Evolutionary conservation across 2,888 invertebrate genomes (phyloP).

Genomic region (Diarsia brunnea): DNA sequence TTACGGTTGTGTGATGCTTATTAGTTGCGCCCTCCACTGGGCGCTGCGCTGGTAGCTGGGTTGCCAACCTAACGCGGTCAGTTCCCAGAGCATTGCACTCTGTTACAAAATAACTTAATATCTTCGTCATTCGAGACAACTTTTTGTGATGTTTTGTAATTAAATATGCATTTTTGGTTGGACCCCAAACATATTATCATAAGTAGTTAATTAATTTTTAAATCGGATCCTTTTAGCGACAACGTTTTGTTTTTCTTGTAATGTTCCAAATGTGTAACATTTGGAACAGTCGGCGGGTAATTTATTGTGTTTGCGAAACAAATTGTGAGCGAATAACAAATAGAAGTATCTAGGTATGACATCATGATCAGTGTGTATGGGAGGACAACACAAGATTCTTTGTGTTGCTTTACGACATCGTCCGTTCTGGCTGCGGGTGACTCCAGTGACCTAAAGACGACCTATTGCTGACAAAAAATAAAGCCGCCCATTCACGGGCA

Average conservation of each 20-base stretch:
- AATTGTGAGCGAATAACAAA: slow-evolving; percentile 71
- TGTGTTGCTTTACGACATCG: slow-evolving; percentile 78
- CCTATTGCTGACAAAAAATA: slow-evolving; percentile 85
- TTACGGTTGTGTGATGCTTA: slow-evolving; percentile 80
- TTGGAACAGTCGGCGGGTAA: slow-evolving; percentile 73
- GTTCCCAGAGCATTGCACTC: slow-evolving; percentile 86
- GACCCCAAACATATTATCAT: slow-evolving; percentile 83
- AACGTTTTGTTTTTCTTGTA: slow-evolving; percentile 76
- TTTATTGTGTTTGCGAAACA: slow-evolving; percentile 77
- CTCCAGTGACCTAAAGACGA: slow-evolving; percentile 86
- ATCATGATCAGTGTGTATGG: slow-evolving; percentile 65
- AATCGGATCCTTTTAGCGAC: slow-evolving; percentile 80
- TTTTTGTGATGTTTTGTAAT: slow-evolving; percentile 84
- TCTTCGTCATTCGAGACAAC: slow-evolving; percentile 80
- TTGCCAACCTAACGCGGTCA: slow-evolving; percentile 84
- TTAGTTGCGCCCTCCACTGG: slow-evolving; percentile 70
- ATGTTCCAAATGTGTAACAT: slow-evolving; percentile 76
- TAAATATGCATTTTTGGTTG: slow-evolving; percentile 81
- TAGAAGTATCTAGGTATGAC: slow-evolving; percentile 65
- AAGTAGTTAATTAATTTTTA: slow-evolving; percentile 86
- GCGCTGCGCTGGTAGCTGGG: slow-evolving; percentile 62
- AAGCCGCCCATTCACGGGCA: slow-evolving; percentile 84
- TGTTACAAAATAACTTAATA: slow-evolving; percentile 86
- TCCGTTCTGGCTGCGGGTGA: slow-evolving; percentile 82
- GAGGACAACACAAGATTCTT: slow-evolving; percentile 75